Conservation (phyloP, 2,113 vertebrate species). For the Triplophysa siluroides region DNA sequence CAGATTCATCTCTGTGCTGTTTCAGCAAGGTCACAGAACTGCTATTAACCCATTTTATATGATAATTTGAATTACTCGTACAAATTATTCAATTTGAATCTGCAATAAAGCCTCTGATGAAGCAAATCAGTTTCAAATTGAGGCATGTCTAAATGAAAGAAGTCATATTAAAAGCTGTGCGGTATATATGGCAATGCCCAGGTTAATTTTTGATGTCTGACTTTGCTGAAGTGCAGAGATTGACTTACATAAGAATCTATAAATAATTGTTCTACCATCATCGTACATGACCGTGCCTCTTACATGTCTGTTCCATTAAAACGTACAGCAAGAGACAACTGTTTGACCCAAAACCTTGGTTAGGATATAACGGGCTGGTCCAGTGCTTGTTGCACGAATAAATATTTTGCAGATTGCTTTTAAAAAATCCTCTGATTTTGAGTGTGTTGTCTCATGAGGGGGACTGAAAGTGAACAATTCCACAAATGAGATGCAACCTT, state of each 20-base stretch:
- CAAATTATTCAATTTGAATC: background rate
- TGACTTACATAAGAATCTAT: constrained; percentile 37
- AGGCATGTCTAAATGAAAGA: background rate
- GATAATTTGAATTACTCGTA: background rate
- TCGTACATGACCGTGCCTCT: background rate
- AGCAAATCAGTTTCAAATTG: background rate
- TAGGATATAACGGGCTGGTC: background rate
- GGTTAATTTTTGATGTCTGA: background rate
- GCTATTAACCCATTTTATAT: constrained; percentile 7
- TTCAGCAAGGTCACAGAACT: background rate
- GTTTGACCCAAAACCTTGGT: background rate
- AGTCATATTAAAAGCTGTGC: background rate
- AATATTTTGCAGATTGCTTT: background rate
- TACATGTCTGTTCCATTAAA: background rate
- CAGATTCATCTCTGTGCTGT: background rate
- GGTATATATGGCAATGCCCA: background rate
- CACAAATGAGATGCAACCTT: background rate
- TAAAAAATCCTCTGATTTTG: background rate
- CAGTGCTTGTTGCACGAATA: background rate
- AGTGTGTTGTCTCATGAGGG: background rate
- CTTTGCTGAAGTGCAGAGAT: constrained; percentile 6
- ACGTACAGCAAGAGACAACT: background rate
- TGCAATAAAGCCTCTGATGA: constrained; percentile 2
- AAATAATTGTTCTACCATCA: constrained; percentile 8
- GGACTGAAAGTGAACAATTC: background rate